Percentiles rank a stretch among this genome's conserved stretches.
These are phyloP conservation scores for Luehdorfia chinensis DNA, from an alignment of 1,140 invertebrate species.

Conservation along the genomic window DNA sequence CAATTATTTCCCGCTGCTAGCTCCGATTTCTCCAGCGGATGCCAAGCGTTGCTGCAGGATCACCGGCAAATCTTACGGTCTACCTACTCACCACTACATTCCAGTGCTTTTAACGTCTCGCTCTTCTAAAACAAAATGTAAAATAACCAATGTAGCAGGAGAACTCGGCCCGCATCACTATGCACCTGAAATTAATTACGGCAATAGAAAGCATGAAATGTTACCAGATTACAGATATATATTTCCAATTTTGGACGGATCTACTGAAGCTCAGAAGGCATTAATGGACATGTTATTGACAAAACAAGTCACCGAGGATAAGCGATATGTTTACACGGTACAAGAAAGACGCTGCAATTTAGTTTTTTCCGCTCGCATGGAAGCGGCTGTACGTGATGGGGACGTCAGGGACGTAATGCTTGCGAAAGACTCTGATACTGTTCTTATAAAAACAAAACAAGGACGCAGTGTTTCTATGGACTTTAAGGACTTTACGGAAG, in stretches of 20 bases:
- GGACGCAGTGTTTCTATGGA: conserved; percentile 85
- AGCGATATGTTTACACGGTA: conserved; percentile 86
- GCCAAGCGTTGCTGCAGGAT: conserved; percentile 88
- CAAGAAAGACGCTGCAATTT: conserved; percentile 85
- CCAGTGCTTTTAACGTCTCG: conserved; percentile 82
- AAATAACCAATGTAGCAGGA: conserved; percentile 80
- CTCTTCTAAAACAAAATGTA: conserved; percentile 79
- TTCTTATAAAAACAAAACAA: conserved; percentile 84
- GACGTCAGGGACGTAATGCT: conserved; percentile 87
- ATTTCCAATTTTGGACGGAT: conserved; percentile 82
- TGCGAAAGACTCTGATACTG: conserved; percentile 84
- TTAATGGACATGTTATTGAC: conserved; percentile 80
- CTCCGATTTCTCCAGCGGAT: conserved; percentile 88
- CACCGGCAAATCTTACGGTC: conserved; percentile 87
- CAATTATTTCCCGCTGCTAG: conserved; percentile 89
- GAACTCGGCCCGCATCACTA: conserved; percentile 79
- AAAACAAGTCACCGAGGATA: conserved; percentile 79
- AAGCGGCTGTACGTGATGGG: conserved; percentile 86
- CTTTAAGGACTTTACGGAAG: conserved; percentile 80
- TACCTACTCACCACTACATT: conserved; percentile 88
- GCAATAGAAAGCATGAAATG: conserved; percentile 81
- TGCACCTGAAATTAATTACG: conserved; percentile 78
- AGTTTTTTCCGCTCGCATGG: conserved; percentile 85
- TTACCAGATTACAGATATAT: conserved; percentile 86
- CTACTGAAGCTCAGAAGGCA: conserved; percentile 79